Conservation (phyloP, 2,113 vertebrate genomes). For the Typhlomys cinereus region DNA sequence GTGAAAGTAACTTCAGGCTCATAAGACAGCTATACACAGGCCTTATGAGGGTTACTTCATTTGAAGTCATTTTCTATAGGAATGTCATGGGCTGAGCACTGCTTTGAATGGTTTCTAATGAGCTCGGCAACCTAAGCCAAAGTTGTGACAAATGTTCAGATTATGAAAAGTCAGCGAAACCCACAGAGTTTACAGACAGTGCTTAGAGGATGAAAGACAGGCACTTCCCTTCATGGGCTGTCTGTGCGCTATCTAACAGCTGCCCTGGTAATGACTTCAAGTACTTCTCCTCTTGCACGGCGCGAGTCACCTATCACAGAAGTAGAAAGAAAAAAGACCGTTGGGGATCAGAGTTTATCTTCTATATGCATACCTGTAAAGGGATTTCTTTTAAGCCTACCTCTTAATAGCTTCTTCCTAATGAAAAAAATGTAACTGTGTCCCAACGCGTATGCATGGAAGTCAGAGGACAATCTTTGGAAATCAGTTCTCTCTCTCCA, state of each 20-base stretch:
- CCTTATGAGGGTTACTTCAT: neutral
- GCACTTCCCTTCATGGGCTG: neutral
- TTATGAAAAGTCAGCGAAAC: neutral
- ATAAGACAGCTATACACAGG: neutral
- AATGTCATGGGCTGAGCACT: neutral
- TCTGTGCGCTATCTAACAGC: neutral
- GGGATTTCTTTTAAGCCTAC: neutral
- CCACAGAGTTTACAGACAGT: neutral
- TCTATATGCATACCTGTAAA: neutral
- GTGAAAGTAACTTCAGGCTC: neutral
- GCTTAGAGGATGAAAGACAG: neutral
- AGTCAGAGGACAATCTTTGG: too few species aligned
- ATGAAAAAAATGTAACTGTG: conserved; percentile 14
- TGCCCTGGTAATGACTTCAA: neutral
- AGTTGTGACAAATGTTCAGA: conserved; percentile 31
- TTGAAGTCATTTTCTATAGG: neutral
- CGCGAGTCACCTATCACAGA: neutral
- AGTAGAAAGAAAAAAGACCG: neutral
- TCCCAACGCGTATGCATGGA: too few species aligned
- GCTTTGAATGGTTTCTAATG: neutral
- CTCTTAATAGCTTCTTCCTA: neutral
- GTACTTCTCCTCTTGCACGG: neutral
- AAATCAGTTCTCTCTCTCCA: too few species aligned
- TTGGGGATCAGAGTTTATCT: conserved; percentile 27
- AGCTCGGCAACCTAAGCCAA: neutral